Percentiles rank a stretch among this genome's conserved stretches.
Conservation (phyloP, 2,113 vertebrate species). For the Centropus unirufus region DNA sequence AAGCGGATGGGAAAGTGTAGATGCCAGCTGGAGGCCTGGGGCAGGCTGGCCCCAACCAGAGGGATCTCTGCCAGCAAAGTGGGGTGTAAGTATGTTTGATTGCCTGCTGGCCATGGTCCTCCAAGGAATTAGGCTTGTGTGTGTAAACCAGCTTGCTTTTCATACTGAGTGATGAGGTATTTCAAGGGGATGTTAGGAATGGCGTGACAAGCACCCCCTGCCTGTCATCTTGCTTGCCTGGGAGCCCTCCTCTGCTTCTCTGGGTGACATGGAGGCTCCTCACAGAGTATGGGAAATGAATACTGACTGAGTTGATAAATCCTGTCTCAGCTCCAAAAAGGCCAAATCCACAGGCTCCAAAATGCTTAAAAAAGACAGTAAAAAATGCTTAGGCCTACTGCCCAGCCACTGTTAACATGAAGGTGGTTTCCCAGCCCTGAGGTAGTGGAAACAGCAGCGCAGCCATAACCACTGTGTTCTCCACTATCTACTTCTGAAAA, state of each 20-base stretch:
- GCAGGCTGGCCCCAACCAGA: not conserved
- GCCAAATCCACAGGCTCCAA: not conserved
- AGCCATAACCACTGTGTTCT: not conserved
- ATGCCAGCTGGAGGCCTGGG: not conserved
- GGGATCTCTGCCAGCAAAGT: not conserved
- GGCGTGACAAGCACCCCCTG: not conserved
- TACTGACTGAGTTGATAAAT: not conserved
- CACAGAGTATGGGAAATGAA: not conserved
- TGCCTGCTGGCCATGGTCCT: not conserved
- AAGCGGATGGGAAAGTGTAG: not conserved
- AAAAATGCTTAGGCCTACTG: not conserved
- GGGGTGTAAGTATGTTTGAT: fast-evolving
- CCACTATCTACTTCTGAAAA: not conserved
- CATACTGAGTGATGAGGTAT: fast-evolving
- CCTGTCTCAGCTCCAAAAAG: not conserved
- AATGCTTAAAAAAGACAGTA: not conserved
- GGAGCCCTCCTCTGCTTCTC: not conserved
- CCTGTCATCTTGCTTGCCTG: not conserved
- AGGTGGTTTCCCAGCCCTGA: not conserved
- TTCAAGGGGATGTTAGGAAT: not conserved
- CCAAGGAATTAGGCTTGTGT: not conserved
- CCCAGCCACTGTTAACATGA: not conserved
- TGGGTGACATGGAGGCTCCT: not conserved
- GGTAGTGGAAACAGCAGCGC: not conserved
- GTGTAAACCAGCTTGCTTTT: not conserved